phyloP scores from a whole-genome alignment of 2,113 vertebrate genomes.

The Cyphotilapia sp. region DNA sequence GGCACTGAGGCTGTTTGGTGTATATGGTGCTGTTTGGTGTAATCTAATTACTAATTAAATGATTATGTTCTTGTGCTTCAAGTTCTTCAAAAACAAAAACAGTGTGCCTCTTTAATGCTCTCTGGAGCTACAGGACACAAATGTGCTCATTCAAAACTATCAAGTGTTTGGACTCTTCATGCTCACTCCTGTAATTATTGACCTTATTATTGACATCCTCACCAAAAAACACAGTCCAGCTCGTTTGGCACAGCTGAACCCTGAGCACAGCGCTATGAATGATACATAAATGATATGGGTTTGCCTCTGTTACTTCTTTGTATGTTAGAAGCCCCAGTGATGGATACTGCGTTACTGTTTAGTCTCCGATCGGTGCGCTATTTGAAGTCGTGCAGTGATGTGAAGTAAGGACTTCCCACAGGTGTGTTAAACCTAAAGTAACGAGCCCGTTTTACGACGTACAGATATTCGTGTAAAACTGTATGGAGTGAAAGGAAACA shows the following conservation, averaged over 20 bases:
- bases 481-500: not conserved
- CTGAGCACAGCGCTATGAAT: not conserved
- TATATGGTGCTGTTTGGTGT: not conserved
- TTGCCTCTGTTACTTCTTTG: not conserved
- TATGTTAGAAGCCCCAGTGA: not conserved
- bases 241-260: not conserved
- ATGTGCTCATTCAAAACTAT: not conserved
- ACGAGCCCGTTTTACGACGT: not conserved
- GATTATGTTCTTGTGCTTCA: not conserved
- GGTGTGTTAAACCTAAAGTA: not conserved
- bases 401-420: not conserved
- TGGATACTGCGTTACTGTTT: fast-evolving
- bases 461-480: not conserved
- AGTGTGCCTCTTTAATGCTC: not conserved
- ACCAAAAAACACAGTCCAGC: not conserved
- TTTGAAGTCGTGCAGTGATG: not conserved
- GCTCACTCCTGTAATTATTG: not conserved
- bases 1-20: not conserved
- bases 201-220: not conserved
- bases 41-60: not conserved
- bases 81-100: not conserved
- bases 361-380: fast-evolving
- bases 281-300: fast-evolving
- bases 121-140: not conserved
- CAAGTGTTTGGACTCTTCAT: not conserved